Percentiles rank a stretch among this genome's conserved stretches.
These are phyloP conservation scores for Gobio occitaniae DNA, from an alignment of 2,797 vertebrate genomes.

Conservation along the genomic window DNA sequence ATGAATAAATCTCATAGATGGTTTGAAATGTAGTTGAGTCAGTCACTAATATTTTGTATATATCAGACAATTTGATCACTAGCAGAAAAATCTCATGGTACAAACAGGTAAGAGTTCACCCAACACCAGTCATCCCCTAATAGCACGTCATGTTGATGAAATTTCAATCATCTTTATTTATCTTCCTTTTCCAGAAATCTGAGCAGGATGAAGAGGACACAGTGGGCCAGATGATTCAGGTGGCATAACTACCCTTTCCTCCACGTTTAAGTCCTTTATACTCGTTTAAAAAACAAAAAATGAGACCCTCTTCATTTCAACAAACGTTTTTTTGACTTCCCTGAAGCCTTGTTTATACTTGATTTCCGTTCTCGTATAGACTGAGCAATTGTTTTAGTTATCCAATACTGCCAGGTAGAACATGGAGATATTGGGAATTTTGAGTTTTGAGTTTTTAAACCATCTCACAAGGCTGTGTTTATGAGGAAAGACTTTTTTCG, in stretches of 20 bases:
- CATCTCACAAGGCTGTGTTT: slow-evolving; percentile 8
- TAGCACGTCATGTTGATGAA: neutral
- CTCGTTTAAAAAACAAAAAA: neutral
- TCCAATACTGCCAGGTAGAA: neutral
- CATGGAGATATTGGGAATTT: neutral
- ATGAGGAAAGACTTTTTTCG: slow-evolving; percentile 9
- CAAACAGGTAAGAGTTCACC: slow-evolving; percentile 36
- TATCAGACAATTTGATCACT: slow-evolving; percentile 10
- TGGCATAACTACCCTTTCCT: slow-evolving; percentile 76
- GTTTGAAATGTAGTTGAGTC: neutral
- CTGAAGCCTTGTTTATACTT: neutral
- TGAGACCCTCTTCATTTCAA: neutral
- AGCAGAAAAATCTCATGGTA: slow-evolving; percentile 1
- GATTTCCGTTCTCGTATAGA: neutral
- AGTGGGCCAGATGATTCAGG: slow-evolving; percentile 93
- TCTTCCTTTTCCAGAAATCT: slow-evolving; percentile 70
- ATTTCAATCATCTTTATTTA: slow-evolving; percentile 21
- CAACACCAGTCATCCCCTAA: neutral
- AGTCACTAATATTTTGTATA: neutral
- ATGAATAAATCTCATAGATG: neutral
- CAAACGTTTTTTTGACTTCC: slow-evolving; percentile 7
- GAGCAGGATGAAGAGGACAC: slow-evolving; percentile 87
- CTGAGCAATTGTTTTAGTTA: neutral
- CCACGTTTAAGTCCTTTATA: neutral
- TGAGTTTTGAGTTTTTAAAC: neutral